Evolutionary conservation across 1,140 invertebrate species (phyloP).

Genomic region (Nixonia krombeini): DNA sequence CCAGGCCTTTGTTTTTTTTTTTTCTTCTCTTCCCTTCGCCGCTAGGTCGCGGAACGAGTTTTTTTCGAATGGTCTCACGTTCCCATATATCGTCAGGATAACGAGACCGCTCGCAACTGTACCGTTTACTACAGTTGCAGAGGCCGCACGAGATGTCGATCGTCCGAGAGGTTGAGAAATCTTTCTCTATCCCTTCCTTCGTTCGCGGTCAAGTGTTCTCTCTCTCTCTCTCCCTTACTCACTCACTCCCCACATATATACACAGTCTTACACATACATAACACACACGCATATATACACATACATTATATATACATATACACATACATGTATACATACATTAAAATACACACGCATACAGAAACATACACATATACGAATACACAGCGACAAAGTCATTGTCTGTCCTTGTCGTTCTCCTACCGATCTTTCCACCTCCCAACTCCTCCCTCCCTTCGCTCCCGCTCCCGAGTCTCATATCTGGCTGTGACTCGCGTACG

Average conservation of each 20-base stretch:
- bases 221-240: constrained; percentile 22
- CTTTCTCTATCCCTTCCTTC: constrained; percentile 45
- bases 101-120: constrained; percentile 1
- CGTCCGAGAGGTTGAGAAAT: constrained; percentile 30
- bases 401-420: too few relatives aligned
- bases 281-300: too few relatives aligned
- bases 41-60: constrained; percentile 1
- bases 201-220: constrained; percentile 41
- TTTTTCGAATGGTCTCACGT: constrained; percentile 6
- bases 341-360: too few relatives aligned
- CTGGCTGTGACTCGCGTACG: too few relatives aligned
- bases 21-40: too few relatives aligned
- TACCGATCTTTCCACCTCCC: constrained; percentile 19
- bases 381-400: too few relatives aligned
- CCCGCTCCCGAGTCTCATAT: constrained; percentile 4
- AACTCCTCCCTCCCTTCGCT: constrained; percentile 33
- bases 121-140: constrained; percentile 29
- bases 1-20: background rate
- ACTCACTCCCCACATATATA: too few relatives aligned
- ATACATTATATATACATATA: too few relatives aligned
- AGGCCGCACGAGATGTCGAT: constrained; percentile 25
- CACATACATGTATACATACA: too few relatives aligned
- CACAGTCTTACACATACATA: too few relatives aligned
- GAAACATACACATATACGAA: too few relatives aligned
- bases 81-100: constrained; percentile 2